Conservation (phyloP, 2,888 invertebrate species). For the Ptychoptera contaminata region DNA sequence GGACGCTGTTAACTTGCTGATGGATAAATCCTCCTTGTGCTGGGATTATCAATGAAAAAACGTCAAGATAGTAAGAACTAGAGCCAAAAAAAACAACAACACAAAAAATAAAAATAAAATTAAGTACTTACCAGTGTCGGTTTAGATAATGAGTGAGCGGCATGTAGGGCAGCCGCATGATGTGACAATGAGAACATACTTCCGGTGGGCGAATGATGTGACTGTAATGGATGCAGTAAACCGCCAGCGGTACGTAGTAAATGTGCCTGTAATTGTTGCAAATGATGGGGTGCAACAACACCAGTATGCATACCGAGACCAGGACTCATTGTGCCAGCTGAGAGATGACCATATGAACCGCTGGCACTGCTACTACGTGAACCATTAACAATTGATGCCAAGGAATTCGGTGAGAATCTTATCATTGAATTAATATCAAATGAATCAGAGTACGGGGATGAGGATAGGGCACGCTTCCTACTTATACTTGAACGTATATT, state of each 20-base stretch:
- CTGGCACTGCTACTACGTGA: constrained; percentile 80
- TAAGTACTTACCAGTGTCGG: constrained; percentile 8
- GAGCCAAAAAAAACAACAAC: background rate
- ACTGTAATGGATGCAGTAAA: constrained; percentile 24
- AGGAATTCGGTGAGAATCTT: constrained; percentile 82
- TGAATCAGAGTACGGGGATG: constrained; percentile 89
- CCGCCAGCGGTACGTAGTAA: constrained; percentile 42
- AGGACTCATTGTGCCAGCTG: constrained; percentile 84
- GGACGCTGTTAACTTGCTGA: too few relatives aligned
- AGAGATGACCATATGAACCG: constrained; percentile 92
- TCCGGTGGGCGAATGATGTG: constrained; percentile 20
- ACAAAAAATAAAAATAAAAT: background rate
- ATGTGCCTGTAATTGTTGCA: constrained; percentile 67
- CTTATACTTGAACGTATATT: constrained; percentile 42
- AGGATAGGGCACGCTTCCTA: constrained; percentile 83
- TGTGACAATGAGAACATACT: constrained; percentile 25
- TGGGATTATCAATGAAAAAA: too few relatives aligned
- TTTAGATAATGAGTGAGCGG: constrained; percentile 6
- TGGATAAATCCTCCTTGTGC: too few relatives aligned
- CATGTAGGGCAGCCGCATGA: constrained; percentile 14
- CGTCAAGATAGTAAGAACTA: background rate
- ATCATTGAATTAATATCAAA: constrained; percentile 94
- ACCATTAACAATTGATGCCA: constrained; percentile 66
- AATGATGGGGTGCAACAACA: constrained; percentile 46
- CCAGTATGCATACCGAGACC: constrained; percentile 44